Percentiles rank a stretch among this genome's conserved stretches.
These are phyloP conservation scores for Phalacrocorax pelagicus DNA, from an alignment of 2,113 vertebrate species.

Conservation along the genomic window DNA sequence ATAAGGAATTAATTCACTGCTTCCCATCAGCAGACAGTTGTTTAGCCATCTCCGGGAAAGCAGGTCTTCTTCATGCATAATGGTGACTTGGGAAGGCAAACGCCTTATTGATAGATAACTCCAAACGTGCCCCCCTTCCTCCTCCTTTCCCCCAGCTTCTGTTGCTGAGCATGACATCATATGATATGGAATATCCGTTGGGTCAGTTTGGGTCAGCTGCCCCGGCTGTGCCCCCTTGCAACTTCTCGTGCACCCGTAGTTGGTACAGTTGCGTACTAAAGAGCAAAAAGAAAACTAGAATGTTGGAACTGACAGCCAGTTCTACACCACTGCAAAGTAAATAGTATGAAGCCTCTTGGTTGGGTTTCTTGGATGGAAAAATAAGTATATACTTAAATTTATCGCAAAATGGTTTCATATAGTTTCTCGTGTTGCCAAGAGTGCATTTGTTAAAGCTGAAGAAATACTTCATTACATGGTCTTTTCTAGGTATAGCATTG, in stretches of 20 bases:
- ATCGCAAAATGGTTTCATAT: not conserved
- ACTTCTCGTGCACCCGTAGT: not conserved
- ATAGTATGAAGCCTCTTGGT: not conserved
- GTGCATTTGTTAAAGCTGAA: not conserved
- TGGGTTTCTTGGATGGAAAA: not conserved
- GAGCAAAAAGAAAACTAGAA: not conserved
- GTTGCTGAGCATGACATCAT: rapidly evolving
- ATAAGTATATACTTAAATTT: not conserved
- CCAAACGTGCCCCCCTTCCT: rapidly evolving
- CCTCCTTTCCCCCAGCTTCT: not conserved
- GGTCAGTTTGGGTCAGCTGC: not conserved
- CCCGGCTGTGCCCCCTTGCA: not conserved
- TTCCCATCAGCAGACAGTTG: not conserved
- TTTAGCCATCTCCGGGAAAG: not conserved
- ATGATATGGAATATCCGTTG: not conserved
- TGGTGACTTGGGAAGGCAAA: not conserved
- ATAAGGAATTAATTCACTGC: not conserved
- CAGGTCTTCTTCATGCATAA: rapidly evolving
- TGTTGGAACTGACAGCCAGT: not conserved
- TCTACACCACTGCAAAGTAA: not conserved
- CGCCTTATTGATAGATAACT: not conserved
- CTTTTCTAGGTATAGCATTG: not conserved
- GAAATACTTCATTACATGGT: not conserved
- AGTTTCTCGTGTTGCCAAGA: not conserved
- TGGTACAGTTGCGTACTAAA: too few species aligned